A percentile compares a stretch with the other conserved stretches of the same genome.
These are phyloP conservation scores for Leuciscus idus DNA, from an alignment of 2,113 vertebrate genomes.

Conservation along the genomic window DNA sequence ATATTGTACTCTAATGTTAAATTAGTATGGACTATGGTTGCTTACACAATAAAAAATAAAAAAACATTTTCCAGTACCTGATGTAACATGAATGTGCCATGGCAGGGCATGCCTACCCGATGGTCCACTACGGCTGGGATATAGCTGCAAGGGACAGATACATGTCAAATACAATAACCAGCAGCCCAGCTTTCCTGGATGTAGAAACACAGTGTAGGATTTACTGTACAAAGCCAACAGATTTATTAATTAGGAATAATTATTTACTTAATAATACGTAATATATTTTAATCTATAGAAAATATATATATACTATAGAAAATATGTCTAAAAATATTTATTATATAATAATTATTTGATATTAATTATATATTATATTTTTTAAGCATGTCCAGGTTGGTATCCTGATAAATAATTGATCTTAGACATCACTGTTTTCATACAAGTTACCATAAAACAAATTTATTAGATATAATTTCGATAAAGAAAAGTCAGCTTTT, in stretches of 20 bases:
- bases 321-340: too few species aligned
- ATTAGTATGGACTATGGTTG: background rate
- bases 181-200: constrained; percentile 27
- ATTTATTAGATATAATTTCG: background rate
- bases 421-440: background rate
- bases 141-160: constrained; percentile 79
- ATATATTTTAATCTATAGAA: too few species aligned
- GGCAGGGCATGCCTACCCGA: constrained; percentile 92
- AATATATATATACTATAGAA: too few species aligned
- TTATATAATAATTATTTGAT: too few species aligned
- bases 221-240: background rate
- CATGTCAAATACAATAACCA: constrained; percentile 9
- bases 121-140: constrained; percentile 96
- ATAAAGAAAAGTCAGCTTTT: too few species aligned
- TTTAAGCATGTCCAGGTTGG: too few species aligned
- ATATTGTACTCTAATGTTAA: background rate
- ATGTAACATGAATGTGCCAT: constrained; percentile 95
- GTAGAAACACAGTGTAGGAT: background rate
- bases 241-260: background rate
- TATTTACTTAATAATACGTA: background rate
- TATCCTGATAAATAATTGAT: too few species aligned
- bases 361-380: too few species aligned
- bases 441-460: background rate
- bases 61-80: constrained; percentile 78
- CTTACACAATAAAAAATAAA: background rate